A percentile compares a stretch with the other conserved stretches of the same genome.
These are phyloP conservation scores for Seladonia tumulorum DNA, from an alignment of 2,888 invertebrate genomes.

Conservation along the genomic window DNA sequence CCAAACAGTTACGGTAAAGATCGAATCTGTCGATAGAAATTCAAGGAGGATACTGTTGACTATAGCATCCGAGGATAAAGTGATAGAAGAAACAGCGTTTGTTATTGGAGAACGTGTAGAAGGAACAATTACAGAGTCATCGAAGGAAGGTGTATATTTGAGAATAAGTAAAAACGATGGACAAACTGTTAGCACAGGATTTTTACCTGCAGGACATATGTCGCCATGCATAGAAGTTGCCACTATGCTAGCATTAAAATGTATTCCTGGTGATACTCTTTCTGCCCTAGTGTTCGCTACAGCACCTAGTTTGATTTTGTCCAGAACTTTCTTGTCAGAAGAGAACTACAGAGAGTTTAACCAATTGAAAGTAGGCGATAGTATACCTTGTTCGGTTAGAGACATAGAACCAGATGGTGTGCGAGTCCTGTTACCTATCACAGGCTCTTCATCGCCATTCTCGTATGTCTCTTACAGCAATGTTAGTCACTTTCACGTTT, in stretches of 20 bases:
- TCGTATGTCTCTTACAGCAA: constrained; percentile 67
- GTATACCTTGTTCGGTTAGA: constrained; percentile 75
- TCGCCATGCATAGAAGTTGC: constrained; percentile 78
- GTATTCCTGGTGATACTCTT: constrained; percentile 73
- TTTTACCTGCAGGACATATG: constrained; percentile 80
- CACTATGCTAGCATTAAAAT: constrained; percentile 72
- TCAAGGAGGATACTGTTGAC: constrained; percentile 63
- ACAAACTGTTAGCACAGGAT: constrained; percentile 63
- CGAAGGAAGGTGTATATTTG: constrained; percentile 75
- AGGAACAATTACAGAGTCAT: constrained; percentile 76
- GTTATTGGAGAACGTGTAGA: constrained; percentile 75
- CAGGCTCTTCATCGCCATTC: constrained; percentile 65
- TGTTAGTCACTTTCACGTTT: constrained; percentile 61
- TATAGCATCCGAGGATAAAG: constrained; percentile 30
- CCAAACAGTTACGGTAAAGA: constrained; percentile 84
- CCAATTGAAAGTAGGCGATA: constrained; percentile 70
- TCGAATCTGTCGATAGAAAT: constrained; percentile 64
- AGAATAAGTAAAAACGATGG: constrained; percentile 64
- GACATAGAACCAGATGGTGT: constrained; percentile 67
- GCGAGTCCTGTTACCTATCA: constrained; percentile 76
- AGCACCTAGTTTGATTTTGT: constrained; percentile 75
- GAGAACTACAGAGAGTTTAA: constrained; percentile 64
- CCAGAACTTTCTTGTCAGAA: constrained; percentile 72
- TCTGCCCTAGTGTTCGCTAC: constrained; percentile 77
- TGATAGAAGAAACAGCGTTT: constrained; percentile 7